Base-by-base conservation (phyloP, 2,113 vertebrate species). In the Bolborhynchus lineola region DNA sequence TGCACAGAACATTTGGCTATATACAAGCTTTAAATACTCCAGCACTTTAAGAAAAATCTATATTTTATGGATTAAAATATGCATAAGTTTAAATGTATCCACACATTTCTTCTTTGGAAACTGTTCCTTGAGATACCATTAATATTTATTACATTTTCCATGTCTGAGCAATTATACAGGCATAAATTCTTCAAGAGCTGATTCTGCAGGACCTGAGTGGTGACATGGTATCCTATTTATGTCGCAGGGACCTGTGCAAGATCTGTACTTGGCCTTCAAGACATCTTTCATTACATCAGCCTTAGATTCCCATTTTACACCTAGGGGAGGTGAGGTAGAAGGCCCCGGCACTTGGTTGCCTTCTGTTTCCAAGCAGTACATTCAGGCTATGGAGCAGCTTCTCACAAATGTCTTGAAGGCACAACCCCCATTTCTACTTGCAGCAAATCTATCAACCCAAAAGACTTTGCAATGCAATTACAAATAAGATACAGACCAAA, bases 131-230 rank as follows among this genome's bases (percentile, higher is more conserved):
- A 95, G 96, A 92, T 82, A 82, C 64, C 93, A 95, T 96, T 93
- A 95, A 97, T 95, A 97, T 97, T 96, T 95, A 97, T 96, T 95
- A 91, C 70, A 44, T 96, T 97, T 97, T 90, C 80, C 74, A 82
- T 86, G 81, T 96, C 94, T 91, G 91, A 93, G 93, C 88, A 96
- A 96, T 95, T 96, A 96, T 65, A 79, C 2, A 3, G 83, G 53
- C 74, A 96, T 96, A 92, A 96, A 95, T 90, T 93, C 94, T 95
- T 92, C 71, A 97, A 14, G 81, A 96, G 88, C 92, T 93, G 91
- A 94, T 89, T 82, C 86, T 93, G 95, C 95, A 96, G 89, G 91
- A 86, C 72, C 72, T 37, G 79, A 35, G 77, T 21, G 53, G 77
- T 87, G 82, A 82, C 91, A 71, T 20, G 53, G 75, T 25, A 87